A percentile compares a stretch with the other conserved stretches of the same genome.
phyloP scores from a whole-genome alignment of 2,888 invertebrate species.

The Pantelozetes paolii region DNA sequence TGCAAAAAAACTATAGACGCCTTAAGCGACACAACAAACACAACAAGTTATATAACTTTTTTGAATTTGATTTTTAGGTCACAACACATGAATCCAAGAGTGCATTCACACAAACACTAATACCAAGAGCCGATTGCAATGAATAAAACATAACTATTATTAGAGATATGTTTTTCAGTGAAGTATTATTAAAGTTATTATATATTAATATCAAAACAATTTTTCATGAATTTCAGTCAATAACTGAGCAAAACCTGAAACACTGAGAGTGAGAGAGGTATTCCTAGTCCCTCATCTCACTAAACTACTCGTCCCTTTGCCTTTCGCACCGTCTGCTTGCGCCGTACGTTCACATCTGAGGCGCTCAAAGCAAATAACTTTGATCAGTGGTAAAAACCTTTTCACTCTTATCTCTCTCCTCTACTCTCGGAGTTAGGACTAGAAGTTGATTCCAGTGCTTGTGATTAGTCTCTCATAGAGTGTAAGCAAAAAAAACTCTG shows the following conservation, averaged over 20 bases:
- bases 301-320: too few relatives aligned
- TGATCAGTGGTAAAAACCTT: background rate
- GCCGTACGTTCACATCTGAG: background rate
- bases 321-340: background rate
- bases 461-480: background rate
- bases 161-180: background rate
- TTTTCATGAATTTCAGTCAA: background rate
- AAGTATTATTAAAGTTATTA: slow-evolving; percentile 10
- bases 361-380: slow-evolving; percentile 2
- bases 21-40: slow-evolving; percentile 20
- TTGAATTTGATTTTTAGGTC: slow-evolving; percentile 15
- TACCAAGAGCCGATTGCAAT: background rate
- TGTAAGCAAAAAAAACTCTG: too few relatives aligned
- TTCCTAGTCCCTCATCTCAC: too few relatives aligned
- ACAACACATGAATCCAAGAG: slow-evolving; percentile 17
- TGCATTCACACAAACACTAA: slow-evolving; percentile 16
- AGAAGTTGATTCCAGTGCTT: background rate
- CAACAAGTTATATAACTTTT: background rate
- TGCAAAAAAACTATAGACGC: background rate
- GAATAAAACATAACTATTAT: background rate
- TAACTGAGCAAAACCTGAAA: slow-evolving; percentile 10
- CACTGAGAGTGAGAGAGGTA: background rate
- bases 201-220: background rate
- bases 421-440: background rate
- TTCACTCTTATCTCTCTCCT: background rate